Percentiles rank a stretch among this genome's conserved stretches.
Conservation (phyloP, 2,888 invertebrate genomes). For the Catocala fraxini region DNA sequence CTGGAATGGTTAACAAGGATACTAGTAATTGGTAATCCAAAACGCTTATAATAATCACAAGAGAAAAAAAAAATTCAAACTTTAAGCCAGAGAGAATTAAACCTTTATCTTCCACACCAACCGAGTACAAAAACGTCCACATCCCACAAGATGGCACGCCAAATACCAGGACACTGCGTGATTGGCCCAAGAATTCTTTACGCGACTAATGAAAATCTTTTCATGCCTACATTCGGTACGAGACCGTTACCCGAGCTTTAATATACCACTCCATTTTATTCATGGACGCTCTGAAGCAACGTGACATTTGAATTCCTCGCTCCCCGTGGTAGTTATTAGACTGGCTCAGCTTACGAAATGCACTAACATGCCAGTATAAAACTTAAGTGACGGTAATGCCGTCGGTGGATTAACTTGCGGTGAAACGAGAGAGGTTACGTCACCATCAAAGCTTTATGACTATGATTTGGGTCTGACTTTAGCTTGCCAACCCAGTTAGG, state of each 20-base stretch:
- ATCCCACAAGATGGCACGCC: too few relatives aligned
- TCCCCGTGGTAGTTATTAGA: constrained; percentile 49
- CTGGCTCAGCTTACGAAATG: constrained; percentile 43
- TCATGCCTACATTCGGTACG: constrained; percentile 45
- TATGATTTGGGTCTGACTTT: constrained; percentile 15
- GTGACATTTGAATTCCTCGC: constrained; percentile 50
- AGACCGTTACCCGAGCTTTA: constrained; percentile 43
- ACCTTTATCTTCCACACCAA: too few relatives aligned
- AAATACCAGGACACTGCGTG: constrained; percentile 13
- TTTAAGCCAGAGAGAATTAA: too few relatives aligned
- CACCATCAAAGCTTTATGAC: constrained; percentile 20
- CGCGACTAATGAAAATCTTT: constrained; percentile 49
- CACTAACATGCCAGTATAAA: constrained; percentile 36
- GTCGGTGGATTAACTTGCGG: constrained; percentile 36
- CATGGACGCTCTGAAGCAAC: constrained; percentile 37
- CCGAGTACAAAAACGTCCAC: too few relatives aligned
- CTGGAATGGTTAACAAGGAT: too few relatives aligned
- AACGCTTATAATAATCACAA: too few relatives aligned
- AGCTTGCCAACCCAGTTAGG: neutral
- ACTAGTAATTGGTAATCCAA: too few relatives aligned
- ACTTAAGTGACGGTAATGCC: constrained; percentile 43
- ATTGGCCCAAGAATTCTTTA: constrained; percentile 43
- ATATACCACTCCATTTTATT: constrained; percentile 51
- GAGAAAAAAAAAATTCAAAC: too few relatives aligned
- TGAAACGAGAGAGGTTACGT: constrained; percentile 21